phyloP scores from a whole-genome alignment of 2,888 invertebrate species.

The Melikaiella ostensackeni region DNA sequence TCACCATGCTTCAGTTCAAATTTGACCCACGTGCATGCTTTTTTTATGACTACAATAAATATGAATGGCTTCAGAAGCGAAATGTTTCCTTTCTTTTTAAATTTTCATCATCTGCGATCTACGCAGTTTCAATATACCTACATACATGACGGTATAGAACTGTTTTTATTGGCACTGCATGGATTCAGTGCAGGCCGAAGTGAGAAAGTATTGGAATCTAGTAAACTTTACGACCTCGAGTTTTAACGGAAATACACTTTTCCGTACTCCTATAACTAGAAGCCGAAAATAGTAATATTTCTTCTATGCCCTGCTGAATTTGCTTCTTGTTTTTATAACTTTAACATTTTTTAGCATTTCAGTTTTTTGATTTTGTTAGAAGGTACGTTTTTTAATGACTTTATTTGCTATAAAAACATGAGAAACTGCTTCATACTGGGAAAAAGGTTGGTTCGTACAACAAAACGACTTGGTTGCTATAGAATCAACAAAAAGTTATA shows the following conservation, averaged over 20 bases:
- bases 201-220: constrained; percentile 7
- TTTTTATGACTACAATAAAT: constrained; percentile 34
- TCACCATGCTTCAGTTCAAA: neutral
- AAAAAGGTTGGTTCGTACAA: too few species aligned
- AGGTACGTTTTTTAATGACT: neutral
- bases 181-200: neutral
- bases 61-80: constrained; percentile 1
- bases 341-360: neutral
- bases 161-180: neutral
- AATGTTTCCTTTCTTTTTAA: constrained; percentile 26
- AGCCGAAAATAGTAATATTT: constrained; percentile 28
- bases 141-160: too few species aligned
- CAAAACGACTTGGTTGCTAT: too few species aligned
- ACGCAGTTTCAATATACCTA: neutral
- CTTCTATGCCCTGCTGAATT: neutral
- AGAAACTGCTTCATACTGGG: too few species aligned
- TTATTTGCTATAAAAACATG: neutral
- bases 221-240: constrained; percentile 11
- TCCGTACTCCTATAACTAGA: constrained; percentile 15
- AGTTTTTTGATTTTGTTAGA: neutral
- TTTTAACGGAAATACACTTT: constrained; percentile 18
- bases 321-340: neutral
- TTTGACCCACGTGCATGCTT: neutral
- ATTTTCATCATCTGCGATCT: constrained; percentile 23
- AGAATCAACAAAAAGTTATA: too few species aligned